A percentile compares a stretch with the other conserved stretches of the same genome.
Conservation (phyloP, 2,797 vertebrate genomes). For the Channa striata region DNA sequence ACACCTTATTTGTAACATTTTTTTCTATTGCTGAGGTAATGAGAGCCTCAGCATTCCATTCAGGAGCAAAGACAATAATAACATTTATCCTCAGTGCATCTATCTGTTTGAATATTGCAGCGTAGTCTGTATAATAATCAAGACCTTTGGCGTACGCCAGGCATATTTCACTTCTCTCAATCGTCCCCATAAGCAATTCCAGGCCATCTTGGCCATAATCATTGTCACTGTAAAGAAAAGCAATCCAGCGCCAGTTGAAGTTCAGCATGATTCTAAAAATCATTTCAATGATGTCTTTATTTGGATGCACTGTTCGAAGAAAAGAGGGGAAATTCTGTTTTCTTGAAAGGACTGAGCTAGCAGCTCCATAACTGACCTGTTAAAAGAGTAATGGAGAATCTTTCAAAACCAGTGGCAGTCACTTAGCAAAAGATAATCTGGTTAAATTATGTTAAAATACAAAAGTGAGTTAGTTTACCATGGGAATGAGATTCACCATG, state of each 20-base stretch:
- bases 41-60: constrained; percentile 45
- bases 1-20: constrained; percentile 85
- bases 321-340: constrained; percentile 82
- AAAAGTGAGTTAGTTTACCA: constrained; percentile 58
- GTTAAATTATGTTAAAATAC: background rate
- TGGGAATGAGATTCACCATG: constrained; percentile 68
- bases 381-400: constrained; percentile 2
- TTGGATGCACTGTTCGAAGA: constrained; percentile 83
- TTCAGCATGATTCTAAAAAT: constrained; percentile 78
- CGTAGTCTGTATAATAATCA: background rate
- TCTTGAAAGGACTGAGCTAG: constrained; percentile 67
- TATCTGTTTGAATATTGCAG: constrained; percentile 68
- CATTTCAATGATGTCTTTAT: constrained; percentile 79
- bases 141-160: constrained; percentile 81
- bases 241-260: constrained; percentile 89
- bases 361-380: constrained; percentile 81
- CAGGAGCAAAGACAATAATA: constrained; percentile 80
- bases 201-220: constrained; percentile 74
- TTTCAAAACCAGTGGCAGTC: background rate
- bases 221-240: constrained; percentile 77
- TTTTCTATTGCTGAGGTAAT: constrained; percentile 78
- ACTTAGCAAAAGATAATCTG: background rate
- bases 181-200: constrained; percentile 66
- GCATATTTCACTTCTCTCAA: constrained; percentile 69
- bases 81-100: constrained; percentile 57